phyloP scores from a whole-genome alignment of 2,797 vertebrate species.

The Apogon hyalosoma region DNA sequence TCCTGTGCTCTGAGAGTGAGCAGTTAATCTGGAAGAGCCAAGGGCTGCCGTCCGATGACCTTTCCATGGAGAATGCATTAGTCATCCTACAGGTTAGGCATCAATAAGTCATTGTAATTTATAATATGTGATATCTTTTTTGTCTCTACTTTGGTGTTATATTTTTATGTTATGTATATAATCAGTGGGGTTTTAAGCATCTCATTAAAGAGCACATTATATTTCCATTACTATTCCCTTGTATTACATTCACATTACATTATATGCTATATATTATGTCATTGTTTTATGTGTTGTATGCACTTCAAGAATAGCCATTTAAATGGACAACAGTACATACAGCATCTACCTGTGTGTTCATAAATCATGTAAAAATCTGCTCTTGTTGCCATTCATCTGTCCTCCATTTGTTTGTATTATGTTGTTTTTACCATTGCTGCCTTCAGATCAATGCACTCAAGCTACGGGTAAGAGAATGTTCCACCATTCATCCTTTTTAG shows the following conservation, averaged over 20 bases:
- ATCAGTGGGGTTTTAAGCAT: too few species aligned
- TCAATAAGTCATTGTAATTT: background rate
- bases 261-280: background rate
- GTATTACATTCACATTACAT: too few species aligned
- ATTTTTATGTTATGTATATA: too few species aligned
- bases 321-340: slow-evolving; percentile 2
- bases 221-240: too few species aligned
- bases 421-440: slow-evolving; percentile 72
- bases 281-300: background rate
- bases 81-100: slow-evolving; percentile 93
- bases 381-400: slow-evolving; percentile 42
- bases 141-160: too few species aligned
- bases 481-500: slow-evolving; percentile 29
- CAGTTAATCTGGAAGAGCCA: slow-evolving; percentile 98
- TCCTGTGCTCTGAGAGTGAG: slow-evolving; percentile 96
- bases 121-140: too few species aligned
- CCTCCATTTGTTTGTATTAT: slow-evolving; percentile 65
- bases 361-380: slow-evolving; percentile 1
- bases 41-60: slow-evolving; percentile 96
- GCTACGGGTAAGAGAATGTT: slow-evolving; percentile 83
- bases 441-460: slow-evolving; percentile 87
- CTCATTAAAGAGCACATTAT: too few species aligned
- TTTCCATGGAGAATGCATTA: slow-evolving; percentile 97
- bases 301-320: background rate
- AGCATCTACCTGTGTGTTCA: slow-evolving; percentile 1